Conservation (phyloP, 2,888 invertebrate species). For the Lasioglossum oenotherae region DNA sequence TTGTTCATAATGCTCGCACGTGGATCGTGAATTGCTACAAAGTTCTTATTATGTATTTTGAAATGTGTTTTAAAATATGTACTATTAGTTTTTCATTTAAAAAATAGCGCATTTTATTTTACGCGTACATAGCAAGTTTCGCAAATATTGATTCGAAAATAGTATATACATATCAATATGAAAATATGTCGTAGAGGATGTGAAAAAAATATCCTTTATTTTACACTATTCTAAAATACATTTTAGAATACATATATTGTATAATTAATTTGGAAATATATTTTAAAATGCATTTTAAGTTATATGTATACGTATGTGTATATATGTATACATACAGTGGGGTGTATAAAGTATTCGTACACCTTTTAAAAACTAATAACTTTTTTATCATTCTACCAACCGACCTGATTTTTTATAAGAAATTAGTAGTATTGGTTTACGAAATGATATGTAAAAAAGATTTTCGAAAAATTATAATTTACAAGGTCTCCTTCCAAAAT, state of each 20-base stretch:
- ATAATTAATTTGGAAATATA: background rate
- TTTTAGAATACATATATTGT: background rate
- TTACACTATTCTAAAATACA: background rate
- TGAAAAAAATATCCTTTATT: background rate
- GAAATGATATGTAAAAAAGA: no score
- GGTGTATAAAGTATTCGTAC: no score
- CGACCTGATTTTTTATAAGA: no score
- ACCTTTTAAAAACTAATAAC: no score
- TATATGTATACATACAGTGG: background rate
- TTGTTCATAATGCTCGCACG: background rate
- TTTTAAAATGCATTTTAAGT: constrained; percentile 1
- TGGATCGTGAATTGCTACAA: background rate
- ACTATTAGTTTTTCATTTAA: background rate
- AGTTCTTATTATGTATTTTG: background rate
- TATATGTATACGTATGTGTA: background rate
- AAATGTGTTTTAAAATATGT: background rate
- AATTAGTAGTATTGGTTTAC: no score
- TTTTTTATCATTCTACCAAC: no score
- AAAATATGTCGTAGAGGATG: background rate
- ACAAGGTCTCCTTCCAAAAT: no score
- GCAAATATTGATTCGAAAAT: background rate
- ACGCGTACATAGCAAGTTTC: background rate
- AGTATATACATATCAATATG: background rate
- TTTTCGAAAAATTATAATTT: no score
- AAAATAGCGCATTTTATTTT: background rate